phyloP scores from a whole-genome alignment of 2,113 vertebrate species.

The Gymnarchus niloticus region DNA sequence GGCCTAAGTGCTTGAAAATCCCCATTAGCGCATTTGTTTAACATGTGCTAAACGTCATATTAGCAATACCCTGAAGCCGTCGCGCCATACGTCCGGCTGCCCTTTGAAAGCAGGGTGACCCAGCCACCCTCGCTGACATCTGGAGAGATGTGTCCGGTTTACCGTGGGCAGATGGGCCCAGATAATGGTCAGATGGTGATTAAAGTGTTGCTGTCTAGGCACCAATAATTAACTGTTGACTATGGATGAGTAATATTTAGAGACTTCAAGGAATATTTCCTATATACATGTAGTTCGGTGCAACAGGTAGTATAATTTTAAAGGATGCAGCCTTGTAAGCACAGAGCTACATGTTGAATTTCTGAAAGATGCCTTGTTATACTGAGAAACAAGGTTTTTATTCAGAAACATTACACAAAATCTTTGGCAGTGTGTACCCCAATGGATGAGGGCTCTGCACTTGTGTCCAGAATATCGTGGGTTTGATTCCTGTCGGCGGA shows the following conservation, averaged over 20 bases:
- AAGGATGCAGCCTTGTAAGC: too few relatives aligned
- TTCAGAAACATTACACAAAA: too few relatives aligned
- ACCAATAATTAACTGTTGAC: not conserved
- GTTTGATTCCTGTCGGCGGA: too few relatives aligned
- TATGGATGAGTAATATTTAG: not conserved
- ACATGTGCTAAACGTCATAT: not conserved
- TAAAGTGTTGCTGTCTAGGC: constrained; percentile 14
- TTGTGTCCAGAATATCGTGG: too few relatives aligned
- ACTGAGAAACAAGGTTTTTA: too few relatives aligned
- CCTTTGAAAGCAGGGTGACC: constrained; percentile 14
- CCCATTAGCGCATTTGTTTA: not conserved
- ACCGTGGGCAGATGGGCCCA: not conserved
- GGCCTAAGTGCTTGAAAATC: not conserved
- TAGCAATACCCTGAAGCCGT: not conserved
- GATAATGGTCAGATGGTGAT: constrained; percentile 16
- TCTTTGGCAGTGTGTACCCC: not conserved
- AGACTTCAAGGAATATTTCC: not conserved
- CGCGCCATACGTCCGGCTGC: constrained; percentile 33
- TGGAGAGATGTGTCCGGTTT: constrained; percentile 15
- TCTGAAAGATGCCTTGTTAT: too few relatives aligned
- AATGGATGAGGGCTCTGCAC: too few relatives aligned
- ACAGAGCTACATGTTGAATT: too few relatives aligned
- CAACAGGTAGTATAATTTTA: not conserved
- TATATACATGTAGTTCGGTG: not conserved
- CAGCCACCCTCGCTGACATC: constrained; percentile 26